These are phyloP conservation scores for Pyrrhosoma nymphula DNA, from an alignment of 2,888 invertebrate species.

Conservation along the genomic window DNA sequence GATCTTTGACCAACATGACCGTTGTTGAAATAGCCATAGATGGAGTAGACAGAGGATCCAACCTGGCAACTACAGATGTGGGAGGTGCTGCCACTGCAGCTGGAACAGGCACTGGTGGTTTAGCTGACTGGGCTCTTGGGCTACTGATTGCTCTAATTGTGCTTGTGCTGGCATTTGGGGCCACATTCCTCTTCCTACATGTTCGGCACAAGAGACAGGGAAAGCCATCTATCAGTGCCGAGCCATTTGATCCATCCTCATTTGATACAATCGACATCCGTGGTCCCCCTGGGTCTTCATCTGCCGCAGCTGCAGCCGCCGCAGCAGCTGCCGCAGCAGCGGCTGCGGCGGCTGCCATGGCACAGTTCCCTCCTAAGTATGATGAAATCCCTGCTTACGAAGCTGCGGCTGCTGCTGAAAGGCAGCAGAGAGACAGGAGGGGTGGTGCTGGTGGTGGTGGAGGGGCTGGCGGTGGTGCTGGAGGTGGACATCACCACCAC, in stretches of 20 bases:
- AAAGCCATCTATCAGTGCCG: conserved; percentile 81
- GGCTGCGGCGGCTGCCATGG: conserved; percentile 68
- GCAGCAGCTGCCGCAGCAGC: conserved; percentile 66
- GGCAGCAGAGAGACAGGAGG: conserved; percentile 79
- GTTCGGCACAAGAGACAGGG: conserved; percentile 90
- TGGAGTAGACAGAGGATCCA: conserved; percentile 84
- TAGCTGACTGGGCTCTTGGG: conserved; percentile 94
- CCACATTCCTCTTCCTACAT: conserved; percentile 91
- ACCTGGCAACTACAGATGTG: conserved; percentile 78
- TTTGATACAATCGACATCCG: conserved; percentile 94
- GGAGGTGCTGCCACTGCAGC: conserved; percentile 81
- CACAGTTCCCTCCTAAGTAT: conserved; percentile 87
- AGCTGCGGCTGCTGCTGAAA: conserved; percentile 67
- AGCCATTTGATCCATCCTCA: conserved; percentile 92
- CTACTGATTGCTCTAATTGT: conserved; percentile 90
- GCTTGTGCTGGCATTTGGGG: conserved; percentile 89
- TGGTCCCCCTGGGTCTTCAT: conserved; percentile 68
- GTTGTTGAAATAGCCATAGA: conserved; percentile 90
- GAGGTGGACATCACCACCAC: conserved; percentile 79
- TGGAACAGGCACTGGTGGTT: conserved; percentile 82
- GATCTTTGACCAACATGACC: conserved; percentile 91
- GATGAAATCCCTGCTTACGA: conserved; percentile 92
- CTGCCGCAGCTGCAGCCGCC: conserved; percentile 58
- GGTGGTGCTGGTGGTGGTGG: conserved; percentile 77
- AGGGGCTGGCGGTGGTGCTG: conserved; percentile 75